Evolutionary conservation across 2,888 invertebrate species (phyloP), one percentile per base, ranked within the genome.

Genomic region (Sericinus montela): DNA sequence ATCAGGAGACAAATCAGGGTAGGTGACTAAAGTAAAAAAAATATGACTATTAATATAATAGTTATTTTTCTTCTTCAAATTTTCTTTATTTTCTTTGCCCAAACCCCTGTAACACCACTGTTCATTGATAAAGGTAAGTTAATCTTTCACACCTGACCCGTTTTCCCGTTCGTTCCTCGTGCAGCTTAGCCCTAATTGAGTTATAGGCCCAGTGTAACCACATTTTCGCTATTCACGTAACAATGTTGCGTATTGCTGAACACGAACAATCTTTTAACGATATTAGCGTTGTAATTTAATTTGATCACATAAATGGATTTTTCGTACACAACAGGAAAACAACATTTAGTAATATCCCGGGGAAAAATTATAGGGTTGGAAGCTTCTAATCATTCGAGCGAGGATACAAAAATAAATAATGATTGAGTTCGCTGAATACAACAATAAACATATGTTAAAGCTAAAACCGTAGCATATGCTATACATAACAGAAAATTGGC

Each of bases 181-280:
- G 32, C 48, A 51, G 55, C 60, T 58, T 62, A 54, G 44, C 52
- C 52, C 52, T 71, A 67, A 73, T 72, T 67, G 67, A 73, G 62
- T 67, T 69, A 65, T 58, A 58, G 57, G 51, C 48, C 52, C 42
- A 54, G 53, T 54, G 59, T 60, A 61, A 61, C 57, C 54, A 53
- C 50, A 55, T 60, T 51, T 52, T 44, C 49, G 39, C 46, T 15
- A 25, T 16, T 32, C 9, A 30, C 7, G 44, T 58, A 58, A 58
- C 48, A 53, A 49, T 49, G 47, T 50, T 32, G 32, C 32, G 54
- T 19, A 45, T 37, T 16, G 36, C 15, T 15, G 11, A 23, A 2
- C 13, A 32, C 38, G 37, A 32, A 41, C 29, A 42, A 38, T 43
- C 15, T 32, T 38, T 32, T 8, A 48, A 48, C 36, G n/a, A n/a